Evolutionary conservation across 2,888 invertebrate species (phyloP).

Genomic region (Uloborus plumipes): DNA sequence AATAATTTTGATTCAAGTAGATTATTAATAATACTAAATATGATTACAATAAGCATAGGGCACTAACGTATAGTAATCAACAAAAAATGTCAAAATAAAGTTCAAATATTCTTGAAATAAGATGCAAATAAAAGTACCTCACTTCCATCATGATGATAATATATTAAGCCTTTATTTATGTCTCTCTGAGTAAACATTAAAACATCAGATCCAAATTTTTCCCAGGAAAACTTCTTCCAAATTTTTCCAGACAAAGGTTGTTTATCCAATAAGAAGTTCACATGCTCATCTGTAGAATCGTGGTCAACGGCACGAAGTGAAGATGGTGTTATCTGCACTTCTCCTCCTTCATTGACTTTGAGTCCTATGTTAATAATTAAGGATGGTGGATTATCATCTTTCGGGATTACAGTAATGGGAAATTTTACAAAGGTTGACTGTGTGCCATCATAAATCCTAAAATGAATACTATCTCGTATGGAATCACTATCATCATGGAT

Average conservation of each 20-base stretch:
- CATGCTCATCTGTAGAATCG: conserved; percentile 70
- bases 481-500: conserved; percentile 68
- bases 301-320: conserved; percentile 70
- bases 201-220: conserved; percentile 69
- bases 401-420: conserved; percentile 70
- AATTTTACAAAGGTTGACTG: conserved; percentile 70
- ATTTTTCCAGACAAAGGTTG: conserved; percentile 70
- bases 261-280: conserved; percentile 69
- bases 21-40: too few relatives aligned
- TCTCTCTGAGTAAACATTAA: conserved; percentile 70
- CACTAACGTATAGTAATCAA: too few relatives aligned
- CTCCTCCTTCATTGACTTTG: conserved; percentile 70
- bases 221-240: conserved; percentile 68
- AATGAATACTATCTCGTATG: conserved; percentile 69
- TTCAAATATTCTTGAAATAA: neutral
- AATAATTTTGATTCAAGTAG: too few relatives aligned
- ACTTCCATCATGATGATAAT: conserved; percentile 70
- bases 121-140: conserved; percentile 53
- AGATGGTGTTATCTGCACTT: conserved; percentile 68
- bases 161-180: conserved; percentile 70
- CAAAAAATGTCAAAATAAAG: too few relatives aligned
- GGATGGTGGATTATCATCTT: conserved; percentile 71
- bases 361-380: conserved; percentile 70
- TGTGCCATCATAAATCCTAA: conserved; percentile 70
- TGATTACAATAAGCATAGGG: too few relatives aligned